Evolutionary conservation across 2,888 invertebrate species (phyloP).

Genomic region (Adelphocoris suturalis): DNA sequence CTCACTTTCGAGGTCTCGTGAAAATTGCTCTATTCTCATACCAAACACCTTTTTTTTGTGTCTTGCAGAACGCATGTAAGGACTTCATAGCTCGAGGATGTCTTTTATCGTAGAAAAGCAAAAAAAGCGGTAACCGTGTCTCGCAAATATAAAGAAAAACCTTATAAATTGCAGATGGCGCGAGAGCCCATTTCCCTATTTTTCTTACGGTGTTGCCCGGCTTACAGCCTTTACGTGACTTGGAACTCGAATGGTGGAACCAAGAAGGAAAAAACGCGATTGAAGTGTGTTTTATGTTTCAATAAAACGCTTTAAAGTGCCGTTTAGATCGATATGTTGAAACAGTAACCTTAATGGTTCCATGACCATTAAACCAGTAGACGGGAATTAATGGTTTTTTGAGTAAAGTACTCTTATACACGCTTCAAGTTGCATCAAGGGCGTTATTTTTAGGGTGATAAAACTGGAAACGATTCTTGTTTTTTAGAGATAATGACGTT

Average conservation of each 20-base stretch:
- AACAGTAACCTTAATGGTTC: not conserved
- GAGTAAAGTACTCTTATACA: no score
- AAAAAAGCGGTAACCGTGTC: not conserved
- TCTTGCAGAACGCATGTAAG: not conserved
- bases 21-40: not conserved
- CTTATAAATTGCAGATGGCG: conserved; percentile 25
- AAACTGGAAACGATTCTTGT: no score
- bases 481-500: no score
- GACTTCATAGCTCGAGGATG: not conserved
- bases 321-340: not conserved
- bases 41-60: not conserved
- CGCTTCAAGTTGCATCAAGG: no score
- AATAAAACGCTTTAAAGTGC: not conserved
- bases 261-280: not conserved
- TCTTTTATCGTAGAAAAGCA: not conserved
- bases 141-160: not conserved
- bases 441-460: no score
- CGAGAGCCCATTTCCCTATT: not conserved
- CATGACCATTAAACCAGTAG: no score
- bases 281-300: conserved; percentile 16
- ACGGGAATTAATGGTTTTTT: no score
- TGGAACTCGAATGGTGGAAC: not conserved
- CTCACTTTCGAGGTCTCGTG: not conserved
- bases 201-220: not conserved
- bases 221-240: conserved; percentile 20